These are phyloP conservation scores for Xestobium rufovillosum DNA, from an alignment of 2,888 invertebrate species.

Conservation along the genomic window DNA sequence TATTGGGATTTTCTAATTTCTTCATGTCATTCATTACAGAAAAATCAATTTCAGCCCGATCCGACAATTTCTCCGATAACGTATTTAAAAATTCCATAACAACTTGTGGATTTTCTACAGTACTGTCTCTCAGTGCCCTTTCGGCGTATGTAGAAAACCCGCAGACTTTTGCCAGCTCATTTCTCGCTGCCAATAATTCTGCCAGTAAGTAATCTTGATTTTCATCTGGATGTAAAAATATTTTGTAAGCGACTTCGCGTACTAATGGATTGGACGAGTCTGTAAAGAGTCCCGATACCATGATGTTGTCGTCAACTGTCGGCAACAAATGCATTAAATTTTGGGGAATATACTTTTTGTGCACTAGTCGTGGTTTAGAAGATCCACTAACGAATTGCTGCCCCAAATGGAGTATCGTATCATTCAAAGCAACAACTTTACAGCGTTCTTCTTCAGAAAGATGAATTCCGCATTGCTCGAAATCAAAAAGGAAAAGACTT, in stretches of 20 bases:
- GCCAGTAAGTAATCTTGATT: constrained; percentile 69
- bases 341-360: constrained; percentile 59
- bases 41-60: constrained; percentile 69
- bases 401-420: constrained; percentile 74
- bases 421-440: constrained; percentile 78
- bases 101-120: constrained; percentile 72
- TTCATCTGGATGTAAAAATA: constrained; percentile 72
- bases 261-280: constrained; percentile 72
- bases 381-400: constrained; percentile 77
- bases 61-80: constrained; percentile 61
- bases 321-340: constrained; percentile 65
- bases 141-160: constrained; percentile 87
- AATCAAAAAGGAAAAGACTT: constrained; percentile 88
- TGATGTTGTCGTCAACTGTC: constrained; percentile 61
- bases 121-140: constrained; percentile 80
- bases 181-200: constrained; percentile 64
- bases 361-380: constrained; percentile 59
- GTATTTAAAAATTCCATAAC: constrained; percentile 74
- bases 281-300: constrained; percentile 74
- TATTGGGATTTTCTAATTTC: constrained; percentile 33
- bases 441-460: constrained; percentile 64
- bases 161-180: constrained; percentile 76
- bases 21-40: constrained; percentile 70
- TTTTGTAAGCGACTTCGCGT: constrained; percentile 80
- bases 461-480: constrained; percentile 97